phyloP scores from a whole-genome alignment of 2,113 vertebrate genomes.

The Peromyscus leucopus region DNA sequence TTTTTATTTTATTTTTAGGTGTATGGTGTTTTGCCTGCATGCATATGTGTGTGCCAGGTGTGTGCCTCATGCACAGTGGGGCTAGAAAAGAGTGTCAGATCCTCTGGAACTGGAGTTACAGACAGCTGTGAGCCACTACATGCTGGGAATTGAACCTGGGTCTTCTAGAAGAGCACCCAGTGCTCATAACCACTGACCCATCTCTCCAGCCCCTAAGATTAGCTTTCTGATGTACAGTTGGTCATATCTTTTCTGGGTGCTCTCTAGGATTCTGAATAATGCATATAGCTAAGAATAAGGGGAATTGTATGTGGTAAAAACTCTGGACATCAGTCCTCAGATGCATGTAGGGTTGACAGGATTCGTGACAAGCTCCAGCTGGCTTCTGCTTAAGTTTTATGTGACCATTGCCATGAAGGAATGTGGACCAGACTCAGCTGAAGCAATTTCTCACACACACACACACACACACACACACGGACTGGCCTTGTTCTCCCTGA shows the following conservation, averaged over 20 bases:
- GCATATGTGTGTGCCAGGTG: neutral
- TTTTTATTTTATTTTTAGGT: neutral
- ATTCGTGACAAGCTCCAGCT: neutral
- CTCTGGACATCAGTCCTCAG: neutral
- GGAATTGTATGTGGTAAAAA: neutral
- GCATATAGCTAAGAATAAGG: neutral
- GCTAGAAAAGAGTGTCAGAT: neutral
- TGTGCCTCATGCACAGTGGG: neutral
- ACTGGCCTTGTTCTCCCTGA: neutral
- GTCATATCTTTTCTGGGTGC: neutral
- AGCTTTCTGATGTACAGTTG: neutral
- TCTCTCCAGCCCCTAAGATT: neutral
- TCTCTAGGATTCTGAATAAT: neutral
- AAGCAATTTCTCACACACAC: neutral
- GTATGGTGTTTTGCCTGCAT: neutral
- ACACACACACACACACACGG: neutral
- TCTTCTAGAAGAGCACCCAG: neutral
- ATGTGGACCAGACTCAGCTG: neutral
- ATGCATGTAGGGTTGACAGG: too few relatives aligned
- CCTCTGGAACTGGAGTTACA: neutral
- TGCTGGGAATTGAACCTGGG: neutral
- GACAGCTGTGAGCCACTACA: neutral
- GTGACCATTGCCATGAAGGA: neutral
- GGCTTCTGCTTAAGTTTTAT: neutral
- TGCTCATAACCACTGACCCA: neutral